Percentiles rank a stretch among this genome's conserved stretches.
phyloP scores from a whole-genome alignment of 2,113 vertebrate genomes.

The Plestiodon gilberti region DNA sequence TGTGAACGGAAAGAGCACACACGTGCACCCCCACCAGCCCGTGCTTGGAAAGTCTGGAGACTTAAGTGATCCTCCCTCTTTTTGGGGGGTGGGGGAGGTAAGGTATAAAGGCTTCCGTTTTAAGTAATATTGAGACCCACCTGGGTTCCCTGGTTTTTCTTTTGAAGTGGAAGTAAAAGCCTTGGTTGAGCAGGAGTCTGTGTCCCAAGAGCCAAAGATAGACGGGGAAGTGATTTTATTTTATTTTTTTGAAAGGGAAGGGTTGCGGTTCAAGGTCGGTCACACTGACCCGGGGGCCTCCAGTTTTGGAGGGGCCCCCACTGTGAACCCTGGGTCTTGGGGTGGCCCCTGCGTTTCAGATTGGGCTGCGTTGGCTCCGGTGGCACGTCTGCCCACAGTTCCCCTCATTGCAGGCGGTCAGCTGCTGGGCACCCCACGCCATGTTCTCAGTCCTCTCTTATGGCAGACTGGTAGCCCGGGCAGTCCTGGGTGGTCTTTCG shows the following conservation, averaged over 20 bases:
- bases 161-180: background rate
- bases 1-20: background rate
- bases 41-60: background rate
- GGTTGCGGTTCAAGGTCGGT: background rate
- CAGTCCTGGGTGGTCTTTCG: slow-evolving; percentile 95
- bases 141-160: background rate
- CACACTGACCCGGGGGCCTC: background rate
- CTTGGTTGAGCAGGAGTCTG: background rate
- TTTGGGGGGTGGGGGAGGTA: background rate
- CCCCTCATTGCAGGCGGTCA: slow-evolving; percentile 61
- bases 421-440: slow-evolving; percentile 75
- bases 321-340: background rate
- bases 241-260: background rate
- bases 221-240: no score
- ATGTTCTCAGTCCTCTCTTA: slow-evolving; percentile 99
- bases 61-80: background rate
- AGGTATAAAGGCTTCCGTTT: background rate
- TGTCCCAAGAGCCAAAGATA: background rate
- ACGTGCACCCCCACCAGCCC: background rate
- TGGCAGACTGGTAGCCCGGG: slow-evolving; percentile 96
- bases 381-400: slow-evolving; percentile 56
- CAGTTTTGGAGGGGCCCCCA: background rate
- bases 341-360: background rate
- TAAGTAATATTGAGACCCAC: background rate
- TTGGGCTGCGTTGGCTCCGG: slow-evolving; percentile 44